Evolutionary conservation across 2,797 vertebrate genomes (phyloP), one percentile per base, ranked within the genome.

Genomic region (Borostomias antarcticus): DNA sequence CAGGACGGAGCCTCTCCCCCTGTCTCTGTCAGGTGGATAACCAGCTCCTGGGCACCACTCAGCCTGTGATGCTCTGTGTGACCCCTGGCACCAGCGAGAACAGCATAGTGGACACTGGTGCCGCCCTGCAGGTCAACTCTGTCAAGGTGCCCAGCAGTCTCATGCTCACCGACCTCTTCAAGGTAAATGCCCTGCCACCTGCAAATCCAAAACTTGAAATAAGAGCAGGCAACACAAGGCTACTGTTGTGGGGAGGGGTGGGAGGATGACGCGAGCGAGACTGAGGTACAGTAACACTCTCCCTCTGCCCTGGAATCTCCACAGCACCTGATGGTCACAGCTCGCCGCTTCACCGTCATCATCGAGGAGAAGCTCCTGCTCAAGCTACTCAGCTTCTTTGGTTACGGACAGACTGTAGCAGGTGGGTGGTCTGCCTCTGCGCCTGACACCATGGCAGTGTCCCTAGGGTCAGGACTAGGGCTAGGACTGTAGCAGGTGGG

Each of bases 301-400:
- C n/a, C n/a, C n/a, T n/a, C n/a, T 62, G 11, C 7, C 2, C 10
- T 32, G 26, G 66, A 58, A 37, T 40, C 43, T 85, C 70, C 33
- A 2, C 80, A 99, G 98, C 98, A 99, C 82, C 90, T 99, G 45
- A 95, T 99, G 96, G 90, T 99, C 78, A 99, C 96, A 0, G 94
- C 96, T 15, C 89, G 89, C 0, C 95, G 87, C 66, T 96, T 97
- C 83, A 98, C 97, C 0, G 91, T 99, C 68, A 95, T 98, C 78
- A 96, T 99, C 0, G 98, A 99, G 80, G 98, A 99, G 85, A 99
- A 98, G 1, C 90, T 99, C 0, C 90, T 99, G 59, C 93, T 99
- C 28, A 99, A 99, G 77, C 91, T 99, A 0, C 85, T 99, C 47
- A 94, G 92, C 73, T 99, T 98, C 91, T 97, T 98, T 69, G 95